Evolutionary conservation across 2,888 invertebrate species (phyloP).

Genomic region (Habroteleia sp.): DNA sequence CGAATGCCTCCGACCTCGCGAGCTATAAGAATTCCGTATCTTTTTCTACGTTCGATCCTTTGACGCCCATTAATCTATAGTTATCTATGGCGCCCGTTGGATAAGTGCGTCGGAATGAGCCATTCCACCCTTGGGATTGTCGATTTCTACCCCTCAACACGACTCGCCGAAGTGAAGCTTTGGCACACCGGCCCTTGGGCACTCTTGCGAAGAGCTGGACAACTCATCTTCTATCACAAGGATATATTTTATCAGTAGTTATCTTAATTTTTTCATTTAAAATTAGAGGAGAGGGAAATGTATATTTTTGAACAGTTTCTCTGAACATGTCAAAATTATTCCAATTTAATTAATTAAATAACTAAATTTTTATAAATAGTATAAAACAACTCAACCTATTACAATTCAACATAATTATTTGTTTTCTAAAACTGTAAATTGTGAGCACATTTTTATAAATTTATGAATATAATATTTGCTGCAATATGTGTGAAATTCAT

Average conservation of each 20-base stretch:
- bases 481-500: too few species aligned
- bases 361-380: too few species aligned
- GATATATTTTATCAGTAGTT: slow-evolving; percentile 20
- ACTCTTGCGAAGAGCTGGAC: slow-evolving; percentile 47
- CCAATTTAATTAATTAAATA: too few species aligned
- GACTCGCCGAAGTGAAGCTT: slow-evolving; percentile 62
- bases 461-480: too few species aligned
- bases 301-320: not conserved
- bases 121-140: slow-evolving; percentile 81
- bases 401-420: too few species aligned
- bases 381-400: too few species aligned
- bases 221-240: slow-evolving; percentile 39
- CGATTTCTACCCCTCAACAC: slow-evolving; percentile 65
- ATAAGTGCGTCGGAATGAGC: slow-evolving; percentile 81
- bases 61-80: slow-evolving; percentile 80
- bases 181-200: slow-evolving; percentile 74
- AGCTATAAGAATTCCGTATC: slow-evolving; percentile 67
- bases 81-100: slow-evolving; percentile 80
- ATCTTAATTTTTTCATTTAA: slow-evolving; percentile 11
- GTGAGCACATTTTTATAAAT: too few species aligned
- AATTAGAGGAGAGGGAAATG: not conserved
- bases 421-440: too few species aligned
- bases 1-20: slow-evolving; percentile 67
- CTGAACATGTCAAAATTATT: too few species aligned
- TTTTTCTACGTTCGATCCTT: slow-evolving; percentile 72